Percentiles rank a stretch among this genome's conserved stretches.
phyloP scores from a whole-genome alignment of 2,113 vertebrate genomes.

The Mirounga angustirostris region DNA sequence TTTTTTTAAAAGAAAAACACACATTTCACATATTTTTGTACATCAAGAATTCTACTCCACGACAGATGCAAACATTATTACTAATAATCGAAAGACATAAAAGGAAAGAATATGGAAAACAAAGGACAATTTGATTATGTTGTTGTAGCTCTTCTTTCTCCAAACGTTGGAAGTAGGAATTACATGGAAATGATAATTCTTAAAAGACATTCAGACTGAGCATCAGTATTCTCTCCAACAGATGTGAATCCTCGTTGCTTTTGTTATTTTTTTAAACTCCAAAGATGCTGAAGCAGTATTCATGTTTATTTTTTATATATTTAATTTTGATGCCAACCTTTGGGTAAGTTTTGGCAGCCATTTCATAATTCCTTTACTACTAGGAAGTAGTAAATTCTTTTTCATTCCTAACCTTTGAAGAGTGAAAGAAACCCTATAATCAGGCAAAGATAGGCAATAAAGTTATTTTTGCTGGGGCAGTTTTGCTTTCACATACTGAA shows the following conservation, averaged over 20 bases:
- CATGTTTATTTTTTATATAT: conserved; percentile 41
- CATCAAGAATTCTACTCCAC: not conserved
- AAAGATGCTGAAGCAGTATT: not conserved
- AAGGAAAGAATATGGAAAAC: not conserved
- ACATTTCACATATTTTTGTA: conserved; percentile 11
- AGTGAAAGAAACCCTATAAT: conserved; percentile 19
- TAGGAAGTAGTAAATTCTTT: not conserved
- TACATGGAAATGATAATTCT: not conserved
- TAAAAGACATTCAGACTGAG: not conserved
- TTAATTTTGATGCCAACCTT: conserved; percentile 41
- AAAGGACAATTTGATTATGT: not conserved
- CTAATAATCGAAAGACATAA: not conserved
- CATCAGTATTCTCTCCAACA: not conserved
- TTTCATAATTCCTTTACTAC: conserved; percentile 20
- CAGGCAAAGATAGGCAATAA: not conserved
- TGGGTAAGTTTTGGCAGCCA: not conserved
- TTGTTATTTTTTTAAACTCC: not conserved
- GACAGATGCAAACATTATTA: not conserved
- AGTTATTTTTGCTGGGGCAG: not conserved
- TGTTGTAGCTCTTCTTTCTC: not conserved
- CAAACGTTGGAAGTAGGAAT: not conserved
- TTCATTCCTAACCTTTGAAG: not conserved
- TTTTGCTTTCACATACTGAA: conserved; percentile 34
- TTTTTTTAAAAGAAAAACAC: not conserved
- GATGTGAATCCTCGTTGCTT: not conserved